A percentile compares a stretch with the other conserved stretches of the same genome.
Evolutionary conservation across 2,888 invertebrate genomes (phyloP).

Genomic region (Mactromeris polynyma): DNA sequence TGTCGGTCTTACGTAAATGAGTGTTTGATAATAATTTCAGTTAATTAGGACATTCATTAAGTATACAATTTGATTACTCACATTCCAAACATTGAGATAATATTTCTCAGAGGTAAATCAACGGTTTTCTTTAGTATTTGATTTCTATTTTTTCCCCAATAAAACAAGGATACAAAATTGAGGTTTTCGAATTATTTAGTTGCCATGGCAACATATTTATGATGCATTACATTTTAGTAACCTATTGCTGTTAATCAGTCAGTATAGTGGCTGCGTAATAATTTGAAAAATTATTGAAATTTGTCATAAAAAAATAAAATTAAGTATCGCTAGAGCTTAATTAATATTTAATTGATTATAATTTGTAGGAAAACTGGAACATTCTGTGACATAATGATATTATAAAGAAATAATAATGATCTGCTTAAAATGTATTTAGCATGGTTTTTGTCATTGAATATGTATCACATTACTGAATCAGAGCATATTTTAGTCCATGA

Average conservation of each 20-base stretch:
- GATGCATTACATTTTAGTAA: not conserved
- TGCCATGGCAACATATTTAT: constrained; percentile 3
- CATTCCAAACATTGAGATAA: not conserved
- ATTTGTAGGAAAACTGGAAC: not conserved
- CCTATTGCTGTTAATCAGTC: not conserved
- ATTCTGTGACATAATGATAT: not conserved
- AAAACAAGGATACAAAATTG: not conserved
- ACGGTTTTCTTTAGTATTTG: not conserved
- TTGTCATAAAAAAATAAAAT: not conserved
- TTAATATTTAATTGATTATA: not conserved
- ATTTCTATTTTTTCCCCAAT: not conserved
- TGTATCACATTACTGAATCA: not conserved
- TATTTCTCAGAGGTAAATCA: not conserved
- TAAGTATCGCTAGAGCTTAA: not conserved
- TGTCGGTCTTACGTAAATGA: too few relatives aligned
- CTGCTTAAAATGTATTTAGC: not conserved
- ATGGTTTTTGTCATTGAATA: not conserved
- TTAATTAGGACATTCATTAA: too few relatives aligned
- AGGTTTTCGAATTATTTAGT: not conserved
- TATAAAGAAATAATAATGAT: not conserved
- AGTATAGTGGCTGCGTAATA: not conserved
- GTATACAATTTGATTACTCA: too few relatives aligned
- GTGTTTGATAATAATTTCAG: too few relatives aligned
- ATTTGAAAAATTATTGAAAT: not conserved
- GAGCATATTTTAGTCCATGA: too few relatives aligned